Evolutionary conservation across 1,140 invertebrate species (phyloP), one percentile per base, ranked within the genome.

Genomic region (Luehdorfia chinensis): DNA sequence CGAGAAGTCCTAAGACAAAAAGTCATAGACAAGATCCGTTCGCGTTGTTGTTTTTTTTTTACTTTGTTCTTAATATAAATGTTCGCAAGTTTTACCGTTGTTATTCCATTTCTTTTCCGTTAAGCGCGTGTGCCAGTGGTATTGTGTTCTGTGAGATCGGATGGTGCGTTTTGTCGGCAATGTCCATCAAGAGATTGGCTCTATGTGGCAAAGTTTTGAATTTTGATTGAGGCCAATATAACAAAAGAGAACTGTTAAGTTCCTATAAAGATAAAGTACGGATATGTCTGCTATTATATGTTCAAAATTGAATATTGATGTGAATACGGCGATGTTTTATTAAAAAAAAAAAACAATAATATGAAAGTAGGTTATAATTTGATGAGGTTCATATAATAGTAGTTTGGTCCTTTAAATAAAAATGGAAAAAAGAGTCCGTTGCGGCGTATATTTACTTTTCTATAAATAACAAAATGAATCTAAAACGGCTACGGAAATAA

Each of bases 121-220:
- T 66, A 66, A 41, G 52, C 63, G 62, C 54, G 59, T 66, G 75
- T 70, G 68, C 48, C 50, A 59, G 62, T 75, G 58, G 53, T 59
- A 61, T 59, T 72, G 66, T 68, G 57, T 59, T 55, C 37, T 72
- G 69, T 72, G 71, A 58, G 61, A 67, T 67, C 51, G 53, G 56
- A 65, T 66, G 62, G 61, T 59, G 55, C 37, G 31, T 51, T 50
- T 48, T 60, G 51, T 46, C 58, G 58, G 56, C 59, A 59, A 52
- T 59, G 53, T 60, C 58, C 47, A 55, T 58, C 36, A 41, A 51
- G 19, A 48, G 41, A 49, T 51, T 53, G 37, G 28, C 33, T 43
- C 39, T 43, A 37, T 43, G 39, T 47, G 37, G 16, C 47, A 45
- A 60, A 46, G 49, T 63, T 51, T 57, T 21, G 47, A 55, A 55